Evolutionary conservation across 2,888 invertebrate genomes (phyloP).

Genomic region (Machimus rusticus): DNA sequence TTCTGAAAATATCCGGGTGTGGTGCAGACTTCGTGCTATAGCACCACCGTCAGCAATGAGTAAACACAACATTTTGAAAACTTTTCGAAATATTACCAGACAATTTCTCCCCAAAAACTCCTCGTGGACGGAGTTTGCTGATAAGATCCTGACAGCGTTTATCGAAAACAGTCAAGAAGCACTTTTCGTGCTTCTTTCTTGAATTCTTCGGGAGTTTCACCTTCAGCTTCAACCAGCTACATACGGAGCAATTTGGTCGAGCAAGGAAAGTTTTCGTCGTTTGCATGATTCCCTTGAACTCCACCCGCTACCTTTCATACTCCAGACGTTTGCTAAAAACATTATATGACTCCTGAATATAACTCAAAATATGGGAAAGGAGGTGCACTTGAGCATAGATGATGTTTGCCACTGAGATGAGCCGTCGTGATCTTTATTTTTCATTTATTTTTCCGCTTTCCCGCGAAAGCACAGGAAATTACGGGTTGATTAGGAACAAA

Average conservation of each 20-base stretch:
- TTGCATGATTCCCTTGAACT: background rate
- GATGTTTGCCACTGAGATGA: background rate
- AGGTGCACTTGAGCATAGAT: background rate
- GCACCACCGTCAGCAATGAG: background rate
- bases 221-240: background rate
- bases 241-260: background rate
- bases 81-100: background rate
- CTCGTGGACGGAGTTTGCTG: background rate
- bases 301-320: background rate
- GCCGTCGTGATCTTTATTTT: background rate
- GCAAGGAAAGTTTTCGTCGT: background rate
- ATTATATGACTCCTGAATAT: background rate
- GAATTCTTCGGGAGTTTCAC: background rate
- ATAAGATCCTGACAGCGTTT: background rate
- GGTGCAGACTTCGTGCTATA: background rate
- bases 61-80: background rate
- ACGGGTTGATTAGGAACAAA: background rate
- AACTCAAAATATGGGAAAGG: background rate
- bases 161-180: background rate
- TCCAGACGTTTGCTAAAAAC: background rate
- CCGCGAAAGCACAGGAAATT: background rate
- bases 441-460: background rate
- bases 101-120: background rate
- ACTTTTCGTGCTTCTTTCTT: background rate
- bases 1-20: background rate